phyloP scores from a whole-genome alignment of 2,797 vertebrate genomes.

The Cryptoblepharus egeriae region DNA sequence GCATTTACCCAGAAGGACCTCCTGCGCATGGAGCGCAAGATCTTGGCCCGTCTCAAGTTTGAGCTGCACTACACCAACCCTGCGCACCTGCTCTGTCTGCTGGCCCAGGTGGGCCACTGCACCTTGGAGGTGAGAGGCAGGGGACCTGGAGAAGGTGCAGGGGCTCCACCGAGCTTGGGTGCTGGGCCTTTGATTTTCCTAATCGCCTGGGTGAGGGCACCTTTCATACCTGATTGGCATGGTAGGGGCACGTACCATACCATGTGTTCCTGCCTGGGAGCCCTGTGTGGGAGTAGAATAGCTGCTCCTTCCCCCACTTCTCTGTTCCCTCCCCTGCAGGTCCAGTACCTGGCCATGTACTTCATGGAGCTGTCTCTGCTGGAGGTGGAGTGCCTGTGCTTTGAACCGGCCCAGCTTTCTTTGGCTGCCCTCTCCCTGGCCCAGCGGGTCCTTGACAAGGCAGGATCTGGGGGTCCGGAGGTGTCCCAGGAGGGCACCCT shows the following conservation, averaged over 20 bases:
- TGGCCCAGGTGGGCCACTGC: constrained; percentile 77
- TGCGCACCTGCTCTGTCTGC: constrained; percentile 82
- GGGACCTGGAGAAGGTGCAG: not conserved
- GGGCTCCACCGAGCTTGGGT: no score
- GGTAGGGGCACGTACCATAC: not conserved
- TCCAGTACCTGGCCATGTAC: constrained; percentile 83
- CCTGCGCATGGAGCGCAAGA: constrained; percentile 84
- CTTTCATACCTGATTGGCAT: no score
- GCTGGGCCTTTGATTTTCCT: no score
- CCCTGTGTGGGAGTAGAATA: not conserved
- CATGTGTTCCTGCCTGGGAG: not conserved
- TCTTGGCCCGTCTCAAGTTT: constrained; percentile 83
- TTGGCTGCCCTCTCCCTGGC: constrained; percentile 84
- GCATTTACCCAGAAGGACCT: constrained; percentile 83
- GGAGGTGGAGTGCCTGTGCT: constrained; percentile 80
- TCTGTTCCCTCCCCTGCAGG: constrained; percentile 58
- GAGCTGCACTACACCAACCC: constrained; percentile 81
- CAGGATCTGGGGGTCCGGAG: constrained; percentile 60
- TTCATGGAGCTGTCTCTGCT: constrained; percentile 87
- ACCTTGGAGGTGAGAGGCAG: constrained; percentile 74
- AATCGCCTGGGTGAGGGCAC: no score
- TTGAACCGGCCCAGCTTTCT: constrained; percentile 82
- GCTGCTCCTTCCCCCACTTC: not conserved
- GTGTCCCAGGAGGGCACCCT: not conserved
- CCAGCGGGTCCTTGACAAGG: constrained; percentile 76